Conservation (phyloP, 2,113 vertebrate genomes). For the Blennius ocellaris region DNA sequence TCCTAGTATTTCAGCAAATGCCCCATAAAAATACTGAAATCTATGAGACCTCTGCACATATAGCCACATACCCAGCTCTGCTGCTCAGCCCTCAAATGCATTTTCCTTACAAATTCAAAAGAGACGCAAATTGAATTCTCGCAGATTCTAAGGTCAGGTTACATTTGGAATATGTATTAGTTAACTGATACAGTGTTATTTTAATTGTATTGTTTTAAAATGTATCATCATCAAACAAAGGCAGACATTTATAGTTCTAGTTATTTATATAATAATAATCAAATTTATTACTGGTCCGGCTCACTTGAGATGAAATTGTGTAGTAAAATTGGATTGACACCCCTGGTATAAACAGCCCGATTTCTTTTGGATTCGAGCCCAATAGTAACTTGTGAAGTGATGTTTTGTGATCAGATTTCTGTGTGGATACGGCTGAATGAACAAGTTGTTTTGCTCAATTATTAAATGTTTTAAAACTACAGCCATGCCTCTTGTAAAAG, state of each 20-base stretch:
- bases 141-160: neutral
- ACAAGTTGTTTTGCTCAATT: constrained; percentile 40
- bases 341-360: constrained; percentile 26
- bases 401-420: constrained; percentile 53
- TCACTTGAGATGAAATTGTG: neutral
- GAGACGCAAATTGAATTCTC: neutral
- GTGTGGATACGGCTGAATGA: constrained; percentile 35
- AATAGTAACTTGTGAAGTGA: constrained; percentile 49
- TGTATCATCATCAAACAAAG: too few relatives aligned
- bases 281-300: too few relatives aligned
- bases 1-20: too few relatives aligned
- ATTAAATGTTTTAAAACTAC: constrained; percentile 43
- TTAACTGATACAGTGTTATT: neutral
- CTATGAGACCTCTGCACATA: too few relatives aligned
- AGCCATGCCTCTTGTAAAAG: constrained; percentile 41
- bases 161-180: constrained; percentile 2
- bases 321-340: neutral
- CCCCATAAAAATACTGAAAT: too few relatives aligned
- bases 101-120: too few relatives aligned
- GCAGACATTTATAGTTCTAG: too few relatives aligned
- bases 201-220: neutral
- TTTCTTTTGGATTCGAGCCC: constrained; percentile 29
- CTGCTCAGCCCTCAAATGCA: too few relatives aligned
- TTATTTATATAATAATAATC: too few relatives aligned
- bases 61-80: too few relatives aligned